phyloP scores from a whole-genome alignment of 2,797 vertebrate species.

The Enteromius thamalakanensis region DNA sequence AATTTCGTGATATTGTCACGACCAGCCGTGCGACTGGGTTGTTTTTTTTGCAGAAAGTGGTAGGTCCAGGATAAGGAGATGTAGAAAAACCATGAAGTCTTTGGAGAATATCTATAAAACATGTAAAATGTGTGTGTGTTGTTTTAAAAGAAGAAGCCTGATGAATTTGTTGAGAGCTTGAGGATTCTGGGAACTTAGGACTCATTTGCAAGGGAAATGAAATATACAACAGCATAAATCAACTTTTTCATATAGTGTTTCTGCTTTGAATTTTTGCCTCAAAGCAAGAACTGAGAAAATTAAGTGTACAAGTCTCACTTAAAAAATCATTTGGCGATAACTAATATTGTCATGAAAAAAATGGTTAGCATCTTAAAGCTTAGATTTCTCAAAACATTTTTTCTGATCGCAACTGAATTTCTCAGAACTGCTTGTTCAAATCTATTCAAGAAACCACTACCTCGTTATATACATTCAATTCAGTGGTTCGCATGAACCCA shows the following conservation, averaged over 20 bases:
- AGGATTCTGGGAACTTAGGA: slow-evolving; percentile 62
- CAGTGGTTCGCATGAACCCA: neutral
- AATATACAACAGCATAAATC: slow-evolving; percentile 70
- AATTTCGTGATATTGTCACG: too few relatives aligned
- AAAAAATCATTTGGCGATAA: neutral
- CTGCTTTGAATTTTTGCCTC: neutral
- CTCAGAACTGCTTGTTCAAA: neutral
- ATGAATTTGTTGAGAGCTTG: neutral
- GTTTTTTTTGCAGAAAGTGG: neutral
- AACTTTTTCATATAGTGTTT: slow-evolving; percentile 39
- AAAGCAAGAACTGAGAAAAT: neutral
- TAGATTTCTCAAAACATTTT: neutral
- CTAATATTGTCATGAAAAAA: neutral
- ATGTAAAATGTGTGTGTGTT: neutral
- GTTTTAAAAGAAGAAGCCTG: neutral
- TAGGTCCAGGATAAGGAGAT: neutral
- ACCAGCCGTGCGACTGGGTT: too few relatives aligned
- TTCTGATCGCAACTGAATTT: neutral
- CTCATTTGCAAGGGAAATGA: slow-evolving; percentile 84
- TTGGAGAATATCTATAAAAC: neutral
- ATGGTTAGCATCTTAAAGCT: neutral
- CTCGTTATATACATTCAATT: slow-evolving; percentile 6
- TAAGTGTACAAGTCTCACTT: neutral
- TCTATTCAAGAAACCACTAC: neutral
- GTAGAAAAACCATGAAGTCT: neutral